phyloP scores from a whole-genome alignment of 2,797 vertebrate genomes.

The Ctenopoma multispine region DNA sequence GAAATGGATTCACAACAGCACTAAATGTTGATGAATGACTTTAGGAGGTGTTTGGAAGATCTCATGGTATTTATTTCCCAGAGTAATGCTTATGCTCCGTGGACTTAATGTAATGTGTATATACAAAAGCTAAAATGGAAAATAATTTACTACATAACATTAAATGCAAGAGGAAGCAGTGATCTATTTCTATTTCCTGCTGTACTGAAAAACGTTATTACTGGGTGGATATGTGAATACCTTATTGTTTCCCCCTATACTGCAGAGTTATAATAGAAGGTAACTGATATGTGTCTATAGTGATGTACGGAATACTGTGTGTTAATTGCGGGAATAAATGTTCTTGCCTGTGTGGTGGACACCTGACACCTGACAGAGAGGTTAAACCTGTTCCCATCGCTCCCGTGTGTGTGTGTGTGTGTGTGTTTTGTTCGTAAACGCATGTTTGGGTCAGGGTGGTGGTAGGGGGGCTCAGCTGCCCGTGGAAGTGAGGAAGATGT shows the following conservation, averaged over 20 bases:
- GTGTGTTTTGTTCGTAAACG: not conserved
- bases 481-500: constrained; percentile 24
- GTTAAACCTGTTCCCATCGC: constrained; percentile 55
- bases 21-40: not conserved
- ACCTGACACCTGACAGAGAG: constrained; percentile 51
- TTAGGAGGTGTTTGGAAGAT: not conserved
- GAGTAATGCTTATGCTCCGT: not conserved
- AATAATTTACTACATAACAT: no score
- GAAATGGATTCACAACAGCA: not conserved
- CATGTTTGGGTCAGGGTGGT: constrained; percentile 23
- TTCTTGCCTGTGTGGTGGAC: constrained; percentile 28
- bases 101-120: not conserved
- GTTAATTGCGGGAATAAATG: constrained; percentile 9
- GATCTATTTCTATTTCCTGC: no score
- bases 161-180: no score
- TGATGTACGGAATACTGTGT: not conserved
- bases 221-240: constrained; percentile 27
- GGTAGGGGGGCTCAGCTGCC: not conserved
- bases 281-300: constrained; percentile 38
- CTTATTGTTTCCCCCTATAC: constrained; percentile 41
- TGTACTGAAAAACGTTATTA: not conserved
- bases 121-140: not conserved
- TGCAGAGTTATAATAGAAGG: constrained; percentile 40
- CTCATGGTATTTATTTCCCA: no score
- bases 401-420: constrained; percentile 5